Evolutionary conservation across 2,113 vertebrate genomes (phyloP).

Genomic region (Struthio camelus): DNA sequence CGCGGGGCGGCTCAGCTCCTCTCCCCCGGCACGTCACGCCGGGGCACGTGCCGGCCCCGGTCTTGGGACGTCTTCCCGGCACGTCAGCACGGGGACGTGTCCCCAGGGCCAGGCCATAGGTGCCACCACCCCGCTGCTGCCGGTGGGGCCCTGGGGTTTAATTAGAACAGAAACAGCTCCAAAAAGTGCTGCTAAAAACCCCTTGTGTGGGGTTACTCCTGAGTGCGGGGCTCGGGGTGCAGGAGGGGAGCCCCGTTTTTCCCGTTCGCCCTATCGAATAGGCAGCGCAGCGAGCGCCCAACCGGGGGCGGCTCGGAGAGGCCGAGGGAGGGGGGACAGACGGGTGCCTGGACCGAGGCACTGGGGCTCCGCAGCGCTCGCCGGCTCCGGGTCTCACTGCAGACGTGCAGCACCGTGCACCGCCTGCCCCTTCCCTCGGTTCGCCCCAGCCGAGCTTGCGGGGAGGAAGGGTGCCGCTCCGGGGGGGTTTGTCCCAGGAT

Average conservation of each 20-base stretch:
- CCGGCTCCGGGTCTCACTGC: background rate
- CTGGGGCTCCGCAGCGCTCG: background rate
- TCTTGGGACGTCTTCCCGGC: background rate
- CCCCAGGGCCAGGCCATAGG: background rate
- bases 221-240: background rate
- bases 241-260: background rate
- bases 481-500: background rate
- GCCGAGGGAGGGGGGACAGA: background rate
- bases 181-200: background rate
- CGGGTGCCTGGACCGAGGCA: background rate
- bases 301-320: background rate
- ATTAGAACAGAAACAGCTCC: background rate
- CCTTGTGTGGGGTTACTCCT: too few species aligned
- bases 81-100: accelerated
- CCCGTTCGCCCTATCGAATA: background rate
- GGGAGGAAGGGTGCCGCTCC: background rate
- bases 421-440: too few species aligned
- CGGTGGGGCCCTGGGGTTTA: background rate
- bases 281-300: background rate
- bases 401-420: too few species aligned
- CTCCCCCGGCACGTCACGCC: accelerated
- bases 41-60: background rate
- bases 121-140: background rate
- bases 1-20: background rate
- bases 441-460: background rate